Evolutionary conservation across 2,888 invertebrate species (phyloP), one percentile per base, ranked within the genome.

Genomic region (Melanophora roralis): DNA sequence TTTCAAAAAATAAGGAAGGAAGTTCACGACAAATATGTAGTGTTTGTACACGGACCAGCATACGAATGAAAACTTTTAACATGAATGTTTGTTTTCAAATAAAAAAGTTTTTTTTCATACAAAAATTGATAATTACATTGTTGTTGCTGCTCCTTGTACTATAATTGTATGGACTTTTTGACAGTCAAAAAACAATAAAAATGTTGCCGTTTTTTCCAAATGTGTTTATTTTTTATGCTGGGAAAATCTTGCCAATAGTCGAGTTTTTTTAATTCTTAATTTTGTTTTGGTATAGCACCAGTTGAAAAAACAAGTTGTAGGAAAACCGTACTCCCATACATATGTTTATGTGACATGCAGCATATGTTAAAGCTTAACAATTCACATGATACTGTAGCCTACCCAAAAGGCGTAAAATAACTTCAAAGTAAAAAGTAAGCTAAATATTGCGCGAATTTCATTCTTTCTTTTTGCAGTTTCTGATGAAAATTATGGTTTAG

Each of bases 151-250:
- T 5, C 3, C 43, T 45, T 6, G 36, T 68, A 49, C 59, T 38
- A 49, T 67, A 75, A 75, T 72, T 68, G 62, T 76, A 80, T 76
- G 32, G 45, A 73, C 49, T 67, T 72, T 81, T 67, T 75, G 74
- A 75, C 71, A 78, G 68, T 59, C 72, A 76, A 73, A 78, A 60
- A 62, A 72, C 82, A 83, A 88, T 87, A 88, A 88, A 72, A 87
- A 86, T 88, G 85, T 87, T 85, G 85, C 84, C 82, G 85, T 86
- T 87, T 87, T 85, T 85, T 45, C 6, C 27, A 27, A 27, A 27
- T 62, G 83, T 85, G 85, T n/a, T n/a, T n/a, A 83, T 87, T 86
- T 82, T 57, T 81, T 83, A 84, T 84, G 82, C 82, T 83, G 82
- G 55, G 43, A 67, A 59, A 78, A 74, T 60, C 47, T 67, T 78